Conservation (phyloP, 2,113 vertebrate species). For the Coryphaenoides rupestris region DNA sequence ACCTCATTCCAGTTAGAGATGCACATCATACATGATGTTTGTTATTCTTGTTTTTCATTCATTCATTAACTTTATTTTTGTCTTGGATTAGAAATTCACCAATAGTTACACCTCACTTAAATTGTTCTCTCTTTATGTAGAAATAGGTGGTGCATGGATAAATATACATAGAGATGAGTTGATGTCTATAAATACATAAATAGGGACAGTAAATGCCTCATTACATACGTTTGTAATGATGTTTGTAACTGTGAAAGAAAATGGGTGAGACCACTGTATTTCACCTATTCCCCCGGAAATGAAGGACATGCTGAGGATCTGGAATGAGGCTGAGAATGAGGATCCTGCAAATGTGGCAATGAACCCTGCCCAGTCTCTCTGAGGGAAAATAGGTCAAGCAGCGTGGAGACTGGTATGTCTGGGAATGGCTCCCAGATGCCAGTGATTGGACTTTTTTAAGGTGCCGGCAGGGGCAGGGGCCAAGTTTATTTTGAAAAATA, state of each 20-base stretch:
- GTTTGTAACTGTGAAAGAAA: too few species aligned
- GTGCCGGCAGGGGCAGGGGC: conserved; percentile 34
- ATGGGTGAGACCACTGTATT: conserved; percentile 6
- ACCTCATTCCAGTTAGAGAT: conserved; percentile 30
- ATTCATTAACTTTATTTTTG: too few species aligned
- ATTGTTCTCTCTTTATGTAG: too few species aligned
- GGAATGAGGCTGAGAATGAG: conserved; percentile 28
- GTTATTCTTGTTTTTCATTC: conserved; percentile 21
- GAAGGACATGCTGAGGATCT: conserved; percentile 24
- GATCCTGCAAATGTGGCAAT: conserved; percentile 45
- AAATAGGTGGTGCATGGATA: too few species aligned
- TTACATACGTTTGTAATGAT: background rate
- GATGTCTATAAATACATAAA: too few species aligned
- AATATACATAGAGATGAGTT: too few species aligned
- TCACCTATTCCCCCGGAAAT: conserved; percentile 24
- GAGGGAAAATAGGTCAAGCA: conserved; percentile 64
- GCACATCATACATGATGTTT: conserved; percentile 33
- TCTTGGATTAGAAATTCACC: conserved; percentile 24
- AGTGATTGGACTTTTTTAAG: conserved; percentile 58
- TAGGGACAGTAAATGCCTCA: conserved; percentile 28
- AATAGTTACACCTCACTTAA: too few species aligned
- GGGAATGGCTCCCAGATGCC: conserved; percentile 70
- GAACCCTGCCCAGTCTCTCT: conserved; percentile 44
- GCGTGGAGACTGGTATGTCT: conserved; percentile 49
- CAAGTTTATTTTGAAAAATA: conserved; percentile 54